phyloP scores from a whole-genome alignment of 2,888 invertebrate species.

The Diarsia mendica region DNA sequence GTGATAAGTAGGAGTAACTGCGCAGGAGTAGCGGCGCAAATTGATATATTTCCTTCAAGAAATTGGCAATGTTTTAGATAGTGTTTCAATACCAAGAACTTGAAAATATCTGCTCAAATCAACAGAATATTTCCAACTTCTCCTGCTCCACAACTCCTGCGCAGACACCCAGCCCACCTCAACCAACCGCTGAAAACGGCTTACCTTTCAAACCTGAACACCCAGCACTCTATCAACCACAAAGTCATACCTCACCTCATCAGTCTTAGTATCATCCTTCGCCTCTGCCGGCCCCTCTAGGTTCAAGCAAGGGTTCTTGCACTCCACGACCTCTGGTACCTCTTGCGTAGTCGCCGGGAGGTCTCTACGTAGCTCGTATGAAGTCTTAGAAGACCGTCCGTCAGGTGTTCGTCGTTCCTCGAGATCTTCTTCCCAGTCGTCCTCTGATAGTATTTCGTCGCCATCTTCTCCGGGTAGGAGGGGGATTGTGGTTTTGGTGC shows the following conservation, averaged over 20 bases:
- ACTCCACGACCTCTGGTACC: constrained; percentile 77
- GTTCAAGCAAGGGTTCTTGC: constrained; percentile 82
- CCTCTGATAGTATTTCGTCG: constrained; percentile 82
- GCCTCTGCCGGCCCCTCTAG: constrained; percentile 70
- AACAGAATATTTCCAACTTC: not conserved
- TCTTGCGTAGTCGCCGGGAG: constrained; percentile 35
- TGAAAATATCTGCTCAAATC: constrained; percentile 1
- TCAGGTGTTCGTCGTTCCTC: constrained; percentile 86
- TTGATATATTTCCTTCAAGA: not conserved
- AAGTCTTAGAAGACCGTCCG: constrained; percentile 86
- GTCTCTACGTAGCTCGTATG: constrained; percentile 82
- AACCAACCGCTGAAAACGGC: constrained; percentile 49
- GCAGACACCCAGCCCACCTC: constrained; percentile 12
- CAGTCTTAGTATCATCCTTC: constrained; percentile 84
- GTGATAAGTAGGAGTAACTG: constrained; percentile 11
- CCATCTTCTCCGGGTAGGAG: constrained; percentile 92
- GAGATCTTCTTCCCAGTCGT: constrained; percentile 87
- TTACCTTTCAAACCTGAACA: constrained; percentile 93
- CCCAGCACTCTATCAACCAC: constrained; percentile 95
- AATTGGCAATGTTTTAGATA: not conserved
- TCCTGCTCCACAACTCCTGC: constrained; percentile 32
- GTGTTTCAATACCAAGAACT: too few species aligned
- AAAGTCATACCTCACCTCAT: constrained; percentile 93
- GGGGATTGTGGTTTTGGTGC: constrained; percentile 94
- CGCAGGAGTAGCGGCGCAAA: constrained; percentile 23